Conservation (phyloP, 2,797 vertebrate species). For the Euphonia xanthogaster region DNA sequence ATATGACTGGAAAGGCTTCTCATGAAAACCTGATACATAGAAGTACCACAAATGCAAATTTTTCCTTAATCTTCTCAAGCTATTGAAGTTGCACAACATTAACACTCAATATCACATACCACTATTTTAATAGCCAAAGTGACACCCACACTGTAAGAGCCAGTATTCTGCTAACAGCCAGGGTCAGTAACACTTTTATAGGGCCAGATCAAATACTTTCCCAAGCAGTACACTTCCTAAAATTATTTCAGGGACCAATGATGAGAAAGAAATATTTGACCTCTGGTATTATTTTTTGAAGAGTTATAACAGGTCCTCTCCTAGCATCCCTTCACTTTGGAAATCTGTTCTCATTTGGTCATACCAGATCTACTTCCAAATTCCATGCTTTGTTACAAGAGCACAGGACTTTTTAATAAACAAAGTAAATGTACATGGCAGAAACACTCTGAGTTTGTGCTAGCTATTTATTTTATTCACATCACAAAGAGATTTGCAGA, state of each 20-base stretch:
- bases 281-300: slow-evolving; percentile 3
- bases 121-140: slow-evolving; percentile 8
- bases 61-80: slow-evolving; percentile 14
- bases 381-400: background rate
- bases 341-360: slow-evolving; percentile 48
- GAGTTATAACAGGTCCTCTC: background rate
- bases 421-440: slow-evolving; percentile 23
- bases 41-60: background rate
- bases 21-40: background rate
- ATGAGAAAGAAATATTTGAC: slow-evolving; percentile 28
- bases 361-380: slow-evolving; percentile 28
- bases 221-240: slow-evolving; percentile 26
- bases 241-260: background rate
- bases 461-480: slow-evolving; percentile 42
- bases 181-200: background rate
- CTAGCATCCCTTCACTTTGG: background rate
- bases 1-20: background rate
- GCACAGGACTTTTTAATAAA: slow-evolving; percentile 11
- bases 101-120: background rate
- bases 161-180: slow-evolving; percentile 25
- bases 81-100: background rate
- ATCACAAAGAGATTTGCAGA: slow-evolving; percentile 19
- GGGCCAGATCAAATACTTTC: slow-evolving; percentile 36
- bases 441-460: background rate
- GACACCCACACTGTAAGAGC: background rate